Evolutionary conservation across 2,888 invertebrate species (phyloP).

Genomic region (Trachelus troglodyta): DNA sequence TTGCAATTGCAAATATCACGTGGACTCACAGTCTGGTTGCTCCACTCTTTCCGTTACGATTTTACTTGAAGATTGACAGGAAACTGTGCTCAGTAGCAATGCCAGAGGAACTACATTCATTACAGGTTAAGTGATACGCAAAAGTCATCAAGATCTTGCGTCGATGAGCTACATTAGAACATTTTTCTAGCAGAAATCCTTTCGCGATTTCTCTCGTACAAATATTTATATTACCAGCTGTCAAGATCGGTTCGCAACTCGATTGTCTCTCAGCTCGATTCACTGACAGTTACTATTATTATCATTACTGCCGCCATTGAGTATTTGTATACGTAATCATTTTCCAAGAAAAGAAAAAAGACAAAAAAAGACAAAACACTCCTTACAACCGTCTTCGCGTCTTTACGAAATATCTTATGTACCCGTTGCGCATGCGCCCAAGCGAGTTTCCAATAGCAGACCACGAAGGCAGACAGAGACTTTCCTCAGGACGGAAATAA

Average conservation of each 20-base stretch:
- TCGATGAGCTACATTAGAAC: background rate
- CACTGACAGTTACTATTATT: background rate
- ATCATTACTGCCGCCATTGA: background rate
- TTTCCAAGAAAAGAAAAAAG: background rate
- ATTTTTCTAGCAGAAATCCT: background rate
- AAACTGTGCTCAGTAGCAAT: slow-evolving; percentile 11
- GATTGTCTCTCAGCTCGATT: background rate
- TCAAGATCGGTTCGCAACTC: background rate
- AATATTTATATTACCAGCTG: background rate
- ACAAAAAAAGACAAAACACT: background rate
- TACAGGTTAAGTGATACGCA: slow-evolving; percentile 11
- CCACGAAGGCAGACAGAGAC: background rate
- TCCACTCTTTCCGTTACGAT: background rate
- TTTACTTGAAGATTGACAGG: background rate
- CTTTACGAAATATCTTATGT: background rate
- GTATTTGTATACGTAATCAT: background rate
- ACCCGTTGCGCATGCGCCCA: background rate
- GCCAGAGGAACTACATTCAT: slow-evolving; percentile 29
- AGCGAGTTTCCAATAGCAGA: background rate
- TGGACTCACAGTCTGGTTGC: background rate
- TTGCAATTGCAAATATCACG: background rate
- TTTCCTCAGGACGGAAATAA: background rate
- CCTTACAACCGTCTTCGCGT: background rate
- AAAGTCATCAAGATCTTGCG: background rate
- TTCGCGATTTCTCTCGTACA: background rate